Percentiles rank a stretch among this genome's conserved stretches.
phyloP scores from a whole-genome alignment of 2,888 invertebrate genomes.

The Lumbricus terrestris region DNA sequence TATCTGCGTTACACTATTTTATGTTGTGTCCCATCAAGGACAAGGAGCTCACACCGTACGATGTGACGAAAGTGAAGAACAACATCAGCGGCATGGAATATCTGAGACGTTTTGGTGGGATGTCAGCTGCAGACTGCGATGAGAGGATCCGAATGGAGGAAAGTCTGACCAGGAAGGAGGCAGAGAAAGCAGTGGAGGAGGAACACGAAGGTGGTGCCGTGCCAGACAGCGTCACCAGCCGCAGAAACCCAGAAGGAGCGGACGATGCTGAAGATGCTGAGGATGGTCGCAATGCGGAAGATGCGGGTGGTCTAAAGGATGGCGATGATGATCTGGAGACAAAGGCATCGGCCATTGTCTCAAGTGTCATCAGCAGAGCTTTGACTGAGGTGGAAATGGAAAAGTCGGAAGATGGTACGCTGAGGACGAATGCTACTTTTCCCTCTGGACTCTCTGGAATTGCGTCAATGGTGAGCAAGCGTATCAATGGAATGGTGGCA shows the following conservation, averaged over 20 bases:
- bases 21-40: too few species aligned
- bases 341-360: background rate
- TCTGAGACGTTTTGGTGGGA: slow-evolving; percentile 21
- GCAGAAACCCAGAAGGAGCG: background rate
- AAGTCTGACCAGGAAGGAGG: background rate
- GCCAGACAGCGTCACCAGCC: background rate
- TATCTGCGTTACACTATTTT: too few species aligned
- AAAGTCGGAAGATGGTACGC: background rate
- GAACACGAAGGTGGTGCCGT: background rate
- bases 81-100: slow-evolving; percentile 23
- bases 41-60: slow-evolving; percentile 27
- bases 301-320: background rate
- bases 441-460: background rate
- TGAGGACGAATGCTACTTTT: background rate
- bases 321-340: background rate
- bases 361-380: background rate
- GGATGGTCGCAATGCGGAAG: background rate
- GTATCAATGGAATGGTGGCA: background rate
- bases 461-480: background rate
- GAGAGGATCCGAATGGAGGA: background rate
- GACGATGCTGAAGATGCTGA: background rate
- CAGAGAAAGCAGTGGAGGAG: background rate
- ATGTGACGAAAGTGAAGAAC: slow-evolving; percentile 23
- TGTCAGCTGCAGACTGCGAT: background rate
- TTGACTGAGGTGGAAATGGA: background rate